Percentiles rank a stretch among this genome's conserved stretches.
Conservation (phyloP, 2,888 invertebrate species). For the Entomobrya proxima region DNA sequence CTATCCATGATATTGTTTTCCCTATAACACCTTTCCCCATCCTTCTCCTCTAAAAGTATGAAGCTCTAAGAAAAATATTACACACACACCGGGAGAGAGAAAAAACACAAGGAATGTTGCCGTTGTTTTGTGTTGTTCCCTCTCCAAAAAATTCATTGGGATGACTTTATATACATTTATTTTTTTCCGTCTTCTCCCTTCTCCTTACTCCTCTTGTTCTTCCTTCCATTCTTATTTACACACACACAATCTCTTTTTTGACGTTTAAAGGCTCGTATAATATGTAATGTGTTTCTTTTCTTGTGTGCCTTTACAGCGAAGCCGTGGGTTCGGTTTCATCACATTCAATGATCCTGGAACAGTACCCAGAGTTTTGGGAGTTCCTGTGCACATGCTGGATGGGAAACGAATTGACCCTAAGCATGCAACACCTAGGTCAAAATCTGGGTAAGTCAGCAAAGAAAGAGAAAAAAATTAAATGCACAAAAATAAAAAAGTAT, state of each 20-base stretch:
- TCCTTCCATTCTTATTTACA: slow-evolving; percentile 32
- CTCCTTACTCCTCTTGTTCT: neutral
- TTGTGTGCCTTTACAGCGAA: slow-evolving; percentile 82
- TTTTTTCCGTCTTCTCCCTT: neutral
- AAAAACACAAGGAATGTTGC: slow-evolving; percentile 1
- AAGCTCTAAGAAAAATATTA: neutral
- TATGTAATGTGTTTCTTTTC: neutral
- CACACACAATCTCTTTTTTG: neutral
- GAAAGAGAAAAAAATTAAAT: slow-evolving; percentile 19
- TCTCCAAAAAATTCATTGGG: slow-evolving; percentile 4
- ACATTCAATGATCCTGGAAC: slow-evolving; percentile 93
- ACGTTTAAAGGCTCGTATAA: neutral
- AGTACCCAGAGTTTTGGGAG: slow-evolving; percentile 93
- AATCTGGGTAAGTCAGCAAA: slow-evolving; percentile 72
- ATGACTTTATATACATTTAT: slow-evolving; percentile 11
- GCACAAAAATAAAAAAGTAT: neutral
- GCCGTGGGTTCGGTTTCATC: slow-evolving; percentile 95
- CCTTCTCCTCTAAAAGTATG: neutral
- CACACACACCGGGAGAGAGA: neutral
- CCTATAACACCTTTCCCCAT: neutral
- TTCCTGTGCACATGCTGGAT: slow-evolving; percentile 92
- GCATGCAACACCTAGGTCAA: slow-evolving; percentile 79
- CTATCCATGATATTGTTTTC: too few relatives aligned
- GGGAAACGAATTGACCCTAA: slow-evolving; percentile 96
- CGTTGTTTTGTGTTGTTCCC: neutral